These are phyloP conservation scores for Esox masquinongy DNA, from an alignment of 2,797 vertebrate genomes.

Conservation along the genomic window DNA sequence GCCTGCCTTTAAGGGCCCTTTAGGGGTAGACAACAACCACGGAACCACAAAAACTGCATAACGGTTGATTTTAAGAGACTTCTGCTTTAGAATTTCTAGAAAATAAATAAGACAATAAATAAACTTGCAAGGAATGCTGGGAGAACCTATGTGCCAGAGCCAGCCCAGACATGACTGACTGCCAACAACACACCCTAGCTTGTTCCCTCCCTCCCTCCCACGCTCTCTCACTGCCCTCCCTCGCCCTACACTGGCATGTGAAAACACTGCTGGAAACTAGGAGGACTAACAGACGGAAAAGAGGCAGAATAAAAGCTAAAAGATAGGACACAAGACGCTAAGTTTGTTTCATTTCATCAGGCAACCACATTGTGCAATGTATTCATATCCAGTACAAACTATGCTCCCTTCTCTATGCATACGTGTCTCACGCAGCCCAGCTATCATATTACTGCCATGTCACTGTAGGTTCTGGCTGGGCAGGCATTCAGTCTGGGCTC, in stretches of 20 bases:
- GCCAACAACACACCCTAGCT: background rate
- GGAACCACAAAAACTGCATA: background rate
- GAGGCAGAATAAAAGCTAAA: background rate
- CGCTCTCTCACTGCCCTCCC: background rate
- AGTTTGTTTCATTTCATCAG: background rate
- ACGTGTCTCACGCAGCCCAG: background rate
- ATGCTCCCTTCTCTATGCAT: background rate
- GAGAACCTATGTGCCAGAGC: background rate
- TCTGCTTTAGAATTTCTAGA: background rate
- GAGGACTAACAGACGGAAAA: background rate
- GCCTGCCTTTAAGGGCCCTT: background rate
- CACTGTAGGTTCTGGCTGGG: conserved; percentile 9
- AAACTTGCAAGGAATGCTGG: conserved; percentile 10
- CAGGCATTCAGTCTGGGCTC: background rate
- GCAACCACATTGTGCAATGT: background rate
- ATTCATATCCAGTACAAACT: background rate
- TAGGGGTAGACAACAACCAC: background rate
- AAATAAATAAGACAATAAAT: background rate
- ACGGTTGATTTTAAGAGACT: background rate
- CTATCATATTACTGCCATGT: conserved; percentile 11
- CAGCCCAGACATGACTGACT: background rate
- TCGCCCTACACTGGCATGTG: background rate
- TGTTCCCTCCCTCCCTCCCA: background rate
- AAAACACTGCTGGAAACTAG: background rate
- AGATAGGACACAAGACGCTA: too few relatives aligned